Evolutionary conservation across 2,113 vertebrate species (phyloP), one percentile per base, ranked within the genome.

Genomic region (Marcusenius ussheri): DNA sequence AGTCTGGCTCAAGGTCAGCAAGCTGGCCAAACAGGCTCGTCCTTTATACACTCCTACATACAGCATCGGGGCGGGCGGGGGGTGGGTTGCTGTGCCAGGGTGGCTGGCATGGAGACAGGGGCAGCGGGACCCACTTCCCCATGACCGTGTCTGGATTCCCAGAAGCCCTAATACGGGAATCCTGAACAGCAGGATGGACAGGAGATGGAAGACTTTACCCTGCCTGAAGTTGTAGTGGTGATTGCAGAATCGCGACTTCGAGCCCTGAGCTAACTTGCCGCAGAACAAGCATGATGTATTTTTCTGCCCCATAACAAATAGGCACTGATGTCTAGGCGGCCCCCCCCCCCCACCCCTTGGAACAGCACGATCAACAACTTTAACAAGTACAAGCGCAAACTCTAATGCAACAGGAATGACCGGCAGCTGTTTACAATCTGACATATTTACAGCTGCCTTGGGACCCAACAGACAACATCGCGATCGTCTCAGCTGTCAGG

Each of bases 401-500:
- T 27, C 84, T 87, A 31, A 31, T 87, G 42, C 88, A 56, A 17
- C 49, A 90, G 58, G 4, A 9, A 89, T 91, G 89, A 89, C 91
- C 51, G 92, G 90, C 93, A 93, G 93, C 93, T 95, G 94, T 88
- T 93, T 92, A 91, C 89, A 90, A 89, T 93, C 91, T 90, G 88
- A 39, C 89, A 50, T 45, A 93, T 92, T 88, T 66, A 91, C 90
- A 87, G 46, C 90, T 91, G 90, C 89, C 92, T 85, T 50, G 9
- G 92, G 92, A 89, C 92, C 94, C 93, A 91, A 92, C 93, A 92
- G 92, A 91, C 92, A 92, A 90, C 92, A 91, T 89, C 88, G 88
- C 91, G 89, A 92, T 91, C 90, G 89, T 91, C 90, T 70, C 88
- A 80, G 89, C 84, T 49, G 47, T 87, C 49, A 31, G 19, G 24